Evolutionary conservation across 2,113 vertebrate genomes (phyloP), one percentile per base, ranked within the genome.

Genomic region (Dinomys branickii): DNA sequence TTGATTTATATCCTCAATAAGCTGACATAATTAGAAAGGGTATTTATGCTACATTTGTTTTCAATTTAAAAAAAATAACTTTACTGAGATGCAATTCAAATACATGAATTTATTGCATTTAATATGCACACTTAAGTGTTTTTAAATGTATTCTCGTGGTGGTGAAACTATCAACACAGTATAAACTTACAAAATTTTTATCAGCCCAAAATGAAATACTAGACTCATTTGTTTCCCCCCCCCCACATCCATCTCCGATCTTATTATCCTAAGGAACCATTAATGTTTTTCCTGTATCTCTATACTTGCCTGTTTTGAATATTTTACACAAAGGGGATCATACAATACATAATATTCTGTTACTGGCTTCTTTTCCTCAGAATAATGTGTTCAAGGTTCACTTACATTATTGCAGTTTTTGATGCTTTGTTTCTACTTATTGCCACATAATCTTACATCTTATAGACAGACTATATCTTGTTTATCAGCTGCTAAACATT

Each of bases 161-260:
- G 56, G 50, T 69, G 0, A 5, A 69, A 61, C 14, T 19, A n/a
- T 61, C 44, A 30, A 17, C 17, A 7, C 22, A 44, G 13, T 78
- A 26, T 80, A 80, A 61, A 20, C 82, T 71, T 71, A 33, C n/a
- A 81, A 33, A 56, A 65, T 30, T 47, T 71, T 82, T 2, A 33
- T 50, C 41, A 28, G 12, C 41, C 41, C 41, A 7, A 73, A 30
- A 26, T 77, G 44, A 47, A 77, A 77, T 47, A 13, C 11, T 77
- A 7, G 24, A 28, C 41, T 47, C 41, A 28, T 75, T 44, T 75
- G 12, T 8, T 10, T 26, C 9, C 11, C 3, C 3, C 9, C 13
- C 16, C 19, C 44, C 2, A 26, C 1, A 41, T 2, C 5, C 2
- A 33, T 17, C 4, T 44, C 19, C 1, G 7, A 16, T 41, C 3